Conservation (phyloP, 2,888 invertebrate species). For the Cataglyphis albicans region DNA sequence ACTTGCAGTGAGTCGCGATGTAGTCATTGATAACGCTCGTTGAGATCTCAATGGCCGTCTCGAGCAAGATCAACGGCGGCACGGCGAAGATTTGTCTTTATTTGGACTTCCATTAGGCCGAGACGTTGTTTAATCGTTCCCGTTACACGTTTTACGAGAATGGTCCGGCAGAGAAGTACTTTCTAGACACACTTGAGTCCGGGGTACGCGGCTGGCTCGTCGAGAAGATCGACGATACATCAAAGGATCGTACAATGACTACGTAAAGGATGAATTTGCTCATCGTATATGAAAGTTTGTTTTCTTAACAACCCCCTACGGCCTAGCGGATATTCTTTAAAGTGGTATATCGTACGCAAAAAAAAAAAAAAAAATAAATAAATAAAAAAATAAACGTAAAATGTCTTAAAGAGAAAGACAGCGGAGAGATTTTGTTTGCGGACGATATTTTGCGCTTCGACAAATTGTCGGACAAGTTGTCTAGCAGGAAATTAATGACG, state of each 20-base stretch:
- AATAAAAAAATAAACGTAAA: neutral
- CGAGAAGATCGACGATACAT: constrained; percentile 64
- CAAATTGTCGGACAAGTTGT: constrained; percentile 34
- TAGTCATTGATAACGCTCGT: constrained; percentile 45
- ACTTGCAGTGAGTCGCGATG: neutral
- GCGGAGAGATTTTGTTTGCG: constrained; percentile 16
- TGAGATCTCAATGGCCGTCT: constrained; percentile 37
- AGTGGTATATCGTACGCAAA: neutral
- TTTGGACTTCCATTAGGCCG: constrained; percentile 71
- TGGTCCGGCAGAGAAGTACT: constrained; percentile 60
- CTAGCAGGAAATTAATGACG: constrained; percentile 30
- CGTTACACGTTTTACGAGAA: constrained; percentile 70
- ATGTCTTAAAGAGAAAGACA: constrained; percentile 17
- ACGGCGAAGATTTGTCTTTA: constrained; percentile 63
- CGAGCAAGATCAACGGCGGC: constrained; percentile 30
- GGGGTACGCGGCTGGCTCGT: constrained; percentile 37
- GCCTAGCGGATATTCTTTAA: neutral
- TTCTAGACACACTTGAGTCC: constrained; percentile 62
- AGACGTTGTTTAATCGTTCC: constrained; percentile 57
- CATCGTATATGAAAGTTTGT: constrained; percentile 47
- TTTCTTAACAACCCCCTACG: constrained; percentile 43
- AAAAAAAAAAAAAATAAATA: neutral
- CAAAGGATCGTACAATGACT: constrained; percentile 59
- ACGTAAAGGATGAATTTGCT: constrained; percentile 44
- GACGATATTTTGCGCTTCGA: constrained; percentile 36